phyloP scores from a whole-genome alignment of 2,888 invertebrate genomes.

The Papilio gigon region DNA sequence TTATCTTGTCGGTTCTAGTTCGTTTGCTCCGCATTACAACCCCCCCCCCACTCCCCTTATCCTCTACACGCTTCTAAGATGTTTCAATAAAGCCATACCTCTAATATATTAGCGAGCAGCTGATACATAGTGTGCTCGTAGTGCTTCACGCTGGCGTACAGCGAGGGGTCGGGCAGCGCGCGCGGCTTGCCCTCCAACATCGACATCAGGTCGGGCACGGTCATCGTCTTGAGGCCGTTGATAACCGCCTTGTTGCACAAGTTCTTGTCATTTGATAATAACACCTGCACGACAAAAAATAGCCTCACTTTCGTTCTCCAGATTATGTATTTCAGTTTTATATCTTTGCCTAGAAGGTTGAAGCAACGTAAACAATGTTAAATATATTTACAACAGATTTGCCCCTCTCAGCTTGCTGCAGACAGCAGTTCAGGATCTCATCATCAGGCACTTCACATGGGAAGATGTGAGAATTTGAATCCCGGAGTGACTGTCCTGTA shows the following conservation, averaged over 20 bases:
- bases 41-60: no score
- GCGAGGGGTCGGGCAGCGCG: conserved; percentile 52
- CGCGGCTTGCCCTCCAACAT: conserved; percentile 54
- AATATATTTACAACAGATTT: conserved; percentile 74
- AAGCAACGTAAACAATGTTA: no score
- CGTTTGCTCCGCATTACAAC: no score
- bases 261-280: conserved; percentile 83
- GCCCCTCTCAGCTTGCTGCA: conserved; percentile 78
- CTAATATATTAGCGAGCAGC: conserved; percentile 58
- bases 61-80: no score
- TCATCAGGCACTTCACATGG: conserved; percentile 82
- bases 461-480: conserved; percentile 79
- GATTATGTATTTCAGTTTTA: no score
- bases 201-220: conserved; percentile 54
- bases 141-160: conserved; percentile 52
- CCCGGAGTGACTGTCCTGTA: conserved; percentile 81
- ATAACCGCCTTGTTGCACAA: conserved; percentile 81
- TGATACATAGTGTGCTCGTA: conserved; percentile 59
- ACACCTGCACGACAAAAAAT: conserved; percentile 66
- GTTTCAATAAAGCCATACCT: no score
- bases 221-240: conserved; percentile 69
- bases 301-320: no score
- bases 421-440: conserved; percentile 82
- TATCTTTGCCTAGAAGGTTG: no score
- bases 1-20: no score